phyloP scores from a whole-genome alignment of 37 sponge, comb jelly and placozoan species.

The Petrosia ficiformis region DNA sequence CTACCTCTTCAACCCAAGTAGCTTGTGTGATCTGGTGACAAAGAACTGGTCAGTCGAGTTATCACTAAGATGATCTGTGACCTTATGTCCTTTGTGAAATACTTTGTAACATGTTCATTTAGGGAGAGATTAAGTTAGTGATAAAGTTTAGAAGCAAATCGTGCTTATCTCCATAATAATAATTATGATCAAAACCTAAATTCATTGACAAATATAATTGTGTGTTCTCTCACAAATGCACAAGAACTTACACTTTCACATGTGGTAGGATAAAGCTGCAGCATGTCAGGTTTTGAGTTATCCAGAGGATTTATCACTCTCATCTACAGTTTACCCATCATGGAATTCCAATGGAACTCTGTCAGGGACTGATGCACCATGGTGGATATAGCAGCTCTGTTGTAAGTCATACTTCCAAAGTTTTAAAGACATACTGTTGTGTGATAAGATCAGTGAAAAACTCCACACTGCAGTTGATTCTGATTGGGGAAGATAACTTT shows the following conservation, averaged over 20 bases:
- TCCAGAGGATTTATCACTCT: too few relatives aligned
- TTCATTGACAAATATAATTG: too few relatives aligned
- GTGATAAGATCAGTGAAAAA: background rate
- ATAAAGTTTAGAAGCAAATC: background rate
- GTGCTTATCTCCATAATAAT: background rate
- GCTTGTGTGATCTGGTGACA: background rate
- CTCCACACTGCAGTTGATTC: background rate
- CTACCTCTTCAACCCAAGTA: background rate
- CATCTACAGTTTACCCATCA: too few relatives aligned
- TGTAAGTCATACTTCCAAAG: background rate
- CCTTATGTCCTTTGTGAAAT: background rate
- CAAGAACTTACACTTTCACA: too few relatives aligned
- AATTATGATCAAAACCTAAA: background rate
- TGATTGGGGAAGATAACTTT: background rate
- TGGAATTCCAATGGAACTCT: too few relatives aligned
- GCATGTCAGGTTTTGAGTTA: too few relatives aligned
- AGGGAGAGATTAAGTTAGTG: background rate
- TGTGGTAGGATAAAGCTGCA: too few relatives aligned
- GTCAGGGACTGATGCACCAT: too few relatives aligned
- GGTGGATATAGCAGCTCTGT: background rate
- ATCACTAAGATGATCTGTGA: background rate
- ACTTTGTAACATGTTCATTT: background rate
- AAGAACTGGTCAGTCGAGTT: background rate
- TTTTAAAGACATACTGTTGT: background rate
- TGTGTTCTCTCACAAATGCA: too few relatives aligned